These are phyloP conservation scores for Nasonia longicornis DNA, from an alignment of 1,140 invertebrate species.

Conservation along the genomic window DNA sequence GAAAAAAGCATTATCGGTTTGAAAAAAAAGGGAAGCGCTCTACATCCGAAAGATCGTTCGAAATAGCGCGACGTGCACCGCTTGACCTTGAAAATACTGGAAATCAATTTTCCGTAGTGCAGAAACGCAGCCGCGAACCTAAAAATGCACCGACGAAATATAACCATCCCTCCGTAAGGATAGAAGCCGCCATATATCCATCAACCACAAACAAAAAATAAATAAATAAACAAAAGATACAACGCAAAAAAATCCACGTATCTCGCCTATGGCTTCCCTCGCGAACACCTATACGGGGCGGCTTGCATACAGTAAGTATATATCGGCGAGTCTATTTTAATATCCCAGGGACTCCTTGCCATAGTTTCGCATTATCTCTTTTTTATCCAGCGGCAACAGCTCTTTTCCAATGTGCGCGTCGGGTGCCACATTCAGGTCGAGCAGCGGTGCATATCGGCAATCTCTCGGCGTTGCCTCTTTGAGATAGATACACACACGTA, in stretches of 20 bases:
- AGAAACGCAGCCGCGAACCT: background rate
- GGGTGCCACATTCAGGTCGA: slow-evolving; percentile 10
- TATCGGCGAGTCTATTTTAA: slow-evolving; percentile 31
- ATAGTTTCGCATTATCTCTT: slow-evolving; percentile 20
- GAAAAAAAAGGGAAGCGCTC: too few relatives aligned
- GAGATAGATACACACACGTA: background rate
- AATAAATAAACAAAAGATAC: too few relatives aligned
- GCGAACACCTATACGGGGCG: too few relatives aligned
- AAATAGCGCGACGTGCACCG: too few relatives aligned
- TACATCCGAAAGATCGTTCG: background rate
- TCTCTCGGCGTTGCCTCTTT: slow-evolving; percentile 21
- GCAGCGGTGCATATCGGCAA: slow-evolving; percentile 7
- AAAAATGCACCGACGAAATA: too few relatives aligned
- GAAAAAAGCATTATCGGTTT: too few relatives aligned
- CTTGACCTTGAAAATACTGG: background rate
- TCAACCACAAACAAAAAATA: too few relatives aligned
- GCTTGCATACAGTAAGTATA: too few relatives aligned
- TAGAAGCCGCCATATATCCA: too few relatives aligned
- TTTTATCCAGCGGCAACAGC: slow-evolving; percentile 1
- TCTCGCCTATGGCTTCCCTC: too few relatives aligned
- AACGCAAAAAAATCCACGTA: too few relatives aligned
- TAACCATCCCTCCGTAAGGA: too few relatives aligned
- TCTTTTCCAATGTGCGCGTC: slow-evolving; percentile 7
- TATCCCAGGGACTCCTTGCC: slow-evolving; percentile 31
- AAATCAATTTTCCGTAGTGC: background rate